Base-by-base conservation (phyloP, 2,797 vertebrate genomes). In the Taeniopygia guttata region DNA sequence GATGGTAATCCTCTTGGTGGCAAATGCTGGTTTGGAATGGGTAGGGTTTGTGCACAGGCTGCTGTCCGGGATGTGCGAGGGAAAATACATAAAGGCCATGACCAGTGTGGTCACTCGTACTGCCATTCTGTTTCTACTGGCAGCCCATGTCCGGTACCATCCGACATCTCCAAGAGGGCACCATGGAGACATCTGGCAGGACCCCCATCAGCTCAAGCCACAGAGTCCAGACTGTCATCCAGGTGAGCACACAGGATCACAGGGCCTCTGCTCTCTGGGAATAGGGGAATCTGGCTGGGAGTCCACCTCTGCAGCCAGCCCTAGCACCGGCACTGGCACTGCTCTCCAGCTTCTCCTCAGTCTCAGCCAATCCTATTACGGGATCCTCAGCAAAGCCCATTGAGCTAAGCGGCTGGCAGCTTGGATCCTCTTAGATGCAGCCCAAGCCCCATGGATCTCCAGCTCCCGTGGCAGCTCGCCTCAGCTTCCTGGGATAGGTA, bases 181-280 rank as follows among this genome's bases (percentile, higher is more conserved):
- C 97, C 97, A 99, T 99, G 99, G 98, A 99, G 70, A 88, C 96
- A 45, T 49, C 98, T 26, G 96, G 97, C 90, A 98, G 97, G 87
- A 98, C 97, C 94, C 55, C 97, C 32, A 63, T 93, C 1, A 97
- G 97, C 67, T 95, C 95, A 12, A 93, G 97, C 82, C 94, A 89
- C 54, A 98, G 97, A 85, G 97, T 97, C 38, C 98, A 98, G 93
- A 98, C 98, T 56, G 82, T 98, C 86, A 92, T 99, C 32, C 98
- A 99, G 98, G 99, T 99, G 85, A 98, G 98, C 42, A 12, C 0
- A 0, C 0, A 8, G 26, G 38, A 40, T 30, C 5, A 1, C 7
- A 7, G 62, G 30, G 25, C 22, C 40, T 45, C 48, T 68, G 29
- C 26, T 68, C 40, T 23, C 5, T 4, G 3, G 21, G 34, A 55